phyloP scores from a whole-genome alignment of 2,113 vertebrate genomes.

The Cyphomyrus discorhynchus region DNA sequence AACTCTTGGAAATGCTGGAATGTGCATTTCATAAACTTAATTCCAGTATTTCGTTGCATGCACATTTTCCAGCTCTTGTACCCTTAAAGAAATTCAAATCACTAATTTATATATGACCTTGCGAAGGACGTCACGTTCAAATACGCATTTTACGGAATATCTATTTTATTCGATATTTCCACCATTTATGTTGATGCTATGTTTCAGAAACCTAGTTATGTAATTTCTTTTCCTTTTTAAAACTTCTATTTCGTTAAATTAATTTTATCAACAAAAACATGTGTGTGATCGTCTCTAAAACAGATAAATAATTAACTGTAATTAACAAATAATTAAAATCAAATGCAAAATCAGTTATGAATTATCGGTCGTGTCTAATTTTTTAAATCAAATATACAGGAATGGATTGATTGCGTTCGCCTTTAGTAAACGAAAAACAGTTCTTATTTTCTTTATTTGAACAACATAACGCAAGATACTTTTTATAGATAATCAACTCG shows the following conservation, averaged over 20 bases:
- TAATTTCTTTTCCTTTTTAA: background rate
- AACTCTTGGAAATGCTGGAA: background rate
- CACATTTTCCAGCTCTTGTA: background rate
- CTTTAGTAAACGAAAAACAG: background rate
- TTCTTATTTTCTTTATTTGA: background rate
- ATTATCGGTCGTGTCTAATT: background rate
- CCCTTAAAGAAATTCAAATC: background rate
- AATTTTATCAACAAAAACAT: background rate
- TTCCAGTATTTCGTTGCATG: background rate
- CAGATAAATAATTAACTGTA: background rate
- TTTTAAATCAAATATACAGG: background rate
- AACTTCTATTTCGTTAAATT: background rate
- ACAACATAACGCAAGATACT: background rate
- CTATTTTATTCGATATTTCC: background rate
- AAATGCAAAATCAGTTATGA: background rate
- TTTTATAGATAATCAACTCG: background rate
- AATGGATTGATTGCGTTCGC: background rate
- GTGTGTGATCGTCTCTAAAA: background rate
- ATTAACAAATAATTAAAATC: background rate
- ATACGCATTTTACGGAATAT: background rate
- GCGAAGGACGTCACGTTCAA: background rate
- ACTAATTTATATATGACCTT: conserved; percentile 11
- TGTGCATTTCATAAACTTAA: background rate
- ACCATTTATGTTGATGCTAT: background rate
- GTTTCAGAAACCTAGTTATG: background rate